Conservation (phyloP, 2,797 vertebrate species). For the Luscinia luscinia region DNA sequence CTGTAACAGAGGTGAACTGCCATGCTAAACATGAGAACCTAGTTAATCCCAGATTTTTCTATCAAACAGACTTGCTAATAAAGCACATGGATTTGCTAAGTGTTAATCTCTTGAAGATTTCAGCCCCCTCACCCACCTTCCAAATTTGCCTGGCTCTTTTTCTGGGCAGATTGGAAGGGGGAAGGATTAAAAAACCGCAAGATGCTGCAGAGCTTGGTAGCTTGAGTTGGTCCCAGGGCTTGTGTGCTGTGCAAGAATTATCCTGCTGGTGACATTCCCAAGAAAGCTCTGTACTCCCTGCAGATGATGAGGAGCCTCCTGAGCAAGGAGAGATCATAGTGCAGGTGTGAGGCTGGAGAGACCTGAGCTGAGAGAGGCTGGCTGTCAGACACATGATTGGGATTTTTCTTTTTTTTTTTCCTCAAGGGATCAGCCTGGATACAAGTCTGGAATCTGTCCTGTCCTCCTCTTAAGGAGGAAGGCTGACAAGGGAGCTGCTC, state of each 20-base stretch:
- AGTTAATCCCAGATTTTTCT: conserved; percentile 45
- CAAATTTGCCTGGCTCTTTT: neutral
- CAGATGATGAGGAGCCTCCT: neutral
- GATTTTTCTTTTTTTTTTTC: neutral
- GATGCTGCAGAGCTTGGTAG: neutral
- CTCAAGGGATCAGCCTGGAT: neutral
- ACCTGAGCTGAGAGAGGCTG: neutral
- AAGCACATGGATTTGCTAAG: conserved; percentile 1
- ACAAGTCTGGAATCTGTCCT: neutral
- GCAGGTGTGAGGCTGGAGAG: neutral
- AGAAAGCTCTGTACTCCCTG: neutral
- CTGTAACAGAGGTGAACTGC: neutral
- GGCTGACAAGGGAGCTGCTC: neutral
- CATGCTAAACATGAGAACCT: conserved; percentile 15
- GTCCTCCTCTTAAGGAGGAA: neutral
- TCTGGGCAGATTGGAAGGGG: neutral
- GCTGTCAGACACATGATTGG: neutral
- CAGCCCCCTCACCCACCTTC: neutral
- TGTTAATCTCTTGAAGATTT: conserved; percentile 1
- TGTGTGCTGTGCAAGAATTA: neutral
- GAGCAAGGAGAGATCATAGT: neutral
- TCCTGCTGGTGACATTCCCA: neutral
- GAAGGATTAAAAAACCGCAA: neutral
- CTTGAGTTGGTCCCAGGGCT: neutral
- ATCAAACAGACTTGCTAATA: neutral